Evolutionary conservation across 2,113 vertebrate species (phyloP).

Genomic region (Pangasianodon gigas): DNA sequence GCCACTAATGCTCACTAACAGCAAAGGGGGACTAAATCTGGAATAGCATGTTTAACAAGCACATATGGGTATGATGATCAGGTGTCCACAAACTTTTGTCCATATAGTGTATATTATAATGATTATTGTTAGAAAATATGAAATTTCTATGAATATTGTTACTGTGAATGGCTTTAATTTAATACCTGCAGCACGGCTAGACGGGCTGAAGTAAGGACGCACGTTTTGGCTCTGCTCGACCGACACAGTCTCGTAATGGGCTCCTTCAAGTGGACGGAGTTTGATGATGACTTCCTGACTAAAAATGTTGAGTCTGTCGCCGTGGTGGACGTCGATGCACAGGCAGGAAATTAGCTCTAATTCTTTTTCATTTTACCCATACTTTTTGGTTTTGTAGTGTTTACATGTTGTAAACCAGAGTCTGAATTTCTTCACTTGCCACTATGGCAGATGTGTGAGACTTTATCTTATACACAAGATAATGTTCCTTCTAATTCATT

Average conservation of each 20-base stretch:
- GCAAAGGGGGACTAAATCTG: neutral
- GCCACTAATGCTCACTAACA: neutral
- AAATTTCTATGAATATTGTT: neutral
- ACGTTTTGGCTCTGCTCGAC: conserved; percentile 80
- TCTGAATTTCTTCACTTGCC: neutral
- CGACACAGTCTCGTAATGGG: conserved; percentile 86
- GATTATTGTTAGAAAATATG: neutral
- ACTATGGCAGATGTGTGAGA: neutral
- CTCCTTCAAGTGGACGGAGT: conserved; percentile 89
- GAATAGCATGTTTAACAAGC: neutral
- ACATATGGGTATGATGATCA: neutral
- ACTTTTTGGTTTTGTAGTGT: neutral
- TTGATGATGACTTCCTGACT: conserved; percentile 86
- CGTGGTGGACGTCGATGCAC: conserved; percentile 80
- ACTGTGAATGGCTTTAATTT: neutral
- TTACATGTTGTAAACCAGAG: neutral
- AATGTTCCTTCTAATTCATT: neutral
- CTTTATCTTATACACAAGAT: neutral
- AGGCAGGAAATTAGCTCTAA: conserved; percentile 63
- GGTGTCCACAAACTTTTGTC: neutral
- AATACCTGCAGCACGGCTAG: conserved; percentile 76
- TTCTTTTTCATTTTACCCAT: neutral
- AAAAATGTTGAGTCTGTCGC: conserved; percentile 85
- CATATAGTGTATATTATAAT: neutral
- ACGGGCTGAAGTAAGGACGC: conserved; percentile 77